A percentile compares a stretch with the other conserved stretches of the same genome.
These are phyloP conservation scores for Dicerorhinus sumatrensis DNA, from an alignment of 2,113 vertebrate species.

Conservation along the genomic window DNA sequence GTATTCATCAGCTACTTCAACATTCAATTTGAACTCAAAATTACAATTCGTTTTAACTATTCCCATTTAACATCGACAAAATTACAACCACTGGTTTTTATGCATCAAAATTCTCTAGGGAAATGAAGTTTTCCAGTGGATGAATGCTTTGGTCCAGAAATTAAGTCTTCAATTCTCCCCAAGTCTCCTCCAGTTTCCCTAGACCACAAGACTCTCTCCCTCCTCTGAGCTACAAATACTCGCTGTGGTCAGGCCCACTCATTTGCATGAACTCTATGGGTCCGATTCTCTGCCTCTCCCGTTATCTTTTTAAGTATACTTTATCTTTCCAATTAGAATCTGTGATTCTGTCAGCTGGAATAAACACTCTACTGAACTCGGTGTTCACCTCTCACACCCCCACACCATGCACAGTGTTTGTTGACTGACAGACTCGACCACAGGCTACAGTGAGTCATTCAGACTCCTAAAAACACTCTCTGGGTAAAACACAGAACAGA, in stretches of 20 bases:
- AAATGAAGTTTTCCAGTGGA: not conserved
- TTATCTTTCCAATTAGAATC: not conserved
- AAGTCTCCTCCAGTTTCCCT: not conserved
- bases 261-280: not conserved
- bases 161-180: constrained; percentile 4
- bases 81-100: not conserved
- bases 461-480: not conserved
- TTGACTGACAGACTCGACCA: not conserved
- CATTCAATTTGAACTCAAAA: not conserved
- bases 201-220: not conserved
- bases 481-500: not conserved
- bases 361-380: not conserved
- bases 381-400: not conserved
- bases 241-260: not conserved
- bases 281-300: not conserved
- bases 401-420: not conserved
- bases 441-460: not conserved
- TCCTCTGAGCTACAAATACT: not conserved
- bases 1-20: not conserved
- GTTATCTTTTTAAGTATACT: not conserved
- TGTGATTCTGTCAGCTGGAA: not conserved
- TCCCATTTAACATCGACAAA: not conserved
- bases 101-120: not conserved
- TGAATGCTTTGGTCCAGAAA: not conserved
- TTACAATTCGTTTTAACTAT: not conserved